Percentiles rank a stretch among this genome's conserved stretches.
These are phyloP conservation scores for Sebastes reedi DNA, from an alignment of 2,797 vertebrate species.

Conservation along the genomic window DNA sequence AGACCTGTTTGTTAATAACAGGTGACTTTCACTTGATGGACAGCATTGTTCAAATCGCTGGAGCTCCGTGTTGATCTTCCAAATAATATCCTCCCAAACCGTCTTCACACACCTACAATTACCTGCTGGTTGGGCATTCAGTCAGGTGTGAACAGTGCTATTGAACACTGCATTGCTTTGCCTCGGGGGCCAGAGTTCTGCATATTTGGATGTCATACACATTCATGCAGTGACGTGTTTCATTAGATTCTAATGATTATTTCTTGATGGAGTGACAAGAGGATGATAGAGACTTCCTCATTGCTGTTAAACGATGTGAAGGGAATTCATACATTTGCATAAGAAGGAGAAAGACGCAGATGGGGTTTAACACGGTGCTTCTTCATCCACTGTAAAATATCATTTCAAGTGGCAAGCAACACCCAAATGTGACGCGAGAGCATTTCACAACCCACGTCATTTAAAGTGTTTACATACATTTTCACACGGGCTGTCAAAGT, in stretches of 20 bases:
- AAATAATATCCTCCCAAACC: slow-evolving; percentile 66
- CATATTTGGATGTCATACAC: slow-evolving; percentile 87
- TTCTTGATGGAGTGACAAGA: slow-evolving; percentile 73
- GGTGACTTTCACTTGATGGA: slow-evolving; percentile 69
- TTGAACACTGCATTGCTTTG: slow-evolving; percentile 52
- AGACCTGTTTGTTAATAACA: slow-evolving; percentile 51
- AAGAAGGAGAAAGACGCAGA: slow-evolving; percentile 31
- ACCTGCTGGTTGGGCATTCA: slow-evolving; percentile 65
- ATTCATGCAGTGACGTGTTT: slow-evolving; percentile 71
- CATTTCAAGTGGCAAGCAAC: slow-evolving; percentile 29
- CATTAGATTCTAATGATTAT: slow-evolving; percentile 84
- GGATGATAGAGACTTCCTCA: slow-evolving; percentile 69
- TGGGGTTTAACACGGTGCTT: slow-evolving; percentile 23
- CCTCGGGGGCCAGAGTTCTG: slow-evolving; percentile 61
- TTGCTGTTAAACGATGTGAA: slow-evolving; percentile 74
- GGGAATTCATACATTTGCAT: slow-evolving; percentile 41
- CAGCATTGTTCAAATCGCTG: slow-evolving; percentile 76
- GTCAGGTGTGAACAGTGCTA: slow-evolving; percentile 78
- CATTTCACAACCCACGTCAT: slow-evolving; percentile 39
- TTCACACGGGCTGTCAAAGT: no score
- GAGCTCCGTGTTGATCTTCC: slow-evolving; percentile 69
- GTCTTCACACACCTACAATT: slow-evolving; percentile 72
- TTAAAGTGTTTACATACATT: not conserved
- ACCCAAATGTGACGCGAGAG: slow-evolving; percentile 20
- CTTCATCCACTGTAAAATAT: slow-evolving; percentile 43